Conservation (phyloP, 2,888 invertebrate genomes). For the Tetanocera ferruginea region DNA sequence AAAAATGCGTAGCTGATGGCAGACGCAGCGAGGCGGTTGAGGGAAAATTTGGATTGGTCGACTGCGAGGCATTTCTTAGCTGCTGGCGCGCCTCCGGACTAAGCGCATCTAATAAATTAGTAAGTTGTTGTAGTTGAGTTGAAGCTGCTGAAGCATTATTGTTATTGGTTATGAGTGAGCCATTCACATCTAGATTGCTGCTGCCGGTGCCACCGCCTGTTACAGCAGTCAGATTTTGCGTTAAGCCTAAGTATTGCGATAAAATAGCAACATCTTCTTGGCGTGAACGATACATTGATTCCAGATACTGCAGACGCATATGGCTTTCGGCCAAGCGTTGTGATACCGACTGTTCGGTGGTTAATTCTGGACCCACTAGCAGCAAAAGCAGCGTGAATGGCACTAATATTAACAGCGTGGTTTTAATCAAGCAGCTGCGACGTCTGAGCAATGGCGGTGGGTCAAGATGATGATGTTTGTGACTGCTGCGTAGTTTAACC, state of each 20-base stretch:
- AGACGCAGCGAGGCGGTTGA: conserved; percentile 73
- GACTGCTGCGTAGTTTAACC: conserved; percentile 24
- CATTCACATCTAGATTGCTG: conserved; percentile 47
- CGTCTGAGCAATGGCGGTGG: conserved; percentile 64
- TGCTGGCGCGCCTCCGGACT: conserved; percentile 70
- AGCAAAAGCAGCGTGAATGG: conserved; percentile 72
- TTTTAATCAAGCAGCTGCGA: conserved; percentile 73
- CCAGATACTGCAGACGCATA: conserved; percentile 82
- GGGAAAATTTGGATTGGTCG: conserved; percentile 65
- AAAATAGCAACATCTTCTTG: conserved; percentile 82
- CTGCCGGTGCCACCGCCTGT: conserved; percentile 29
- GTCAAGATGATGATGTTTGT: conserved; percentile 13
- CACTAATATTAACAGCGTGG: conserved; percentile 72
- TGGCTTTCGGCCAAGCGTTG: conserved; percentile 82
- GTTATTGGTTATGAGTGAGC: conserved; percentile 41
- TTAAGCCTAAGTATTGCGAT: conserved; percentile 75
- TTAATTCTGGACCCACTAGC: conserved; percentile 73
- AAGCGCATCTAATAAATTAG: conserved; percentile 61
- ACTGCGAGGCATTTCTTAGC: conserved; percentile 70
- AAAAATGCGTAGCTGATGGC: conserved; percentile 86
- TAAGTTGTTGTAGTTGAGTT: conserved; percentile 52
- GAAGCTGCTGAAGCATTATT: conserved; percentile 21
- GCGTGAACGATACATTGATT: conserved; percentile 81
- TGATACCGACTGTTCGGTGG: conserved; percentile 77
- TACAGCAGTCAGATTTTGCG: conserved; percentile 48